Conservation (phyloP, 2,888 invertebrate species). For the Mystacides longicornis region DNA sequence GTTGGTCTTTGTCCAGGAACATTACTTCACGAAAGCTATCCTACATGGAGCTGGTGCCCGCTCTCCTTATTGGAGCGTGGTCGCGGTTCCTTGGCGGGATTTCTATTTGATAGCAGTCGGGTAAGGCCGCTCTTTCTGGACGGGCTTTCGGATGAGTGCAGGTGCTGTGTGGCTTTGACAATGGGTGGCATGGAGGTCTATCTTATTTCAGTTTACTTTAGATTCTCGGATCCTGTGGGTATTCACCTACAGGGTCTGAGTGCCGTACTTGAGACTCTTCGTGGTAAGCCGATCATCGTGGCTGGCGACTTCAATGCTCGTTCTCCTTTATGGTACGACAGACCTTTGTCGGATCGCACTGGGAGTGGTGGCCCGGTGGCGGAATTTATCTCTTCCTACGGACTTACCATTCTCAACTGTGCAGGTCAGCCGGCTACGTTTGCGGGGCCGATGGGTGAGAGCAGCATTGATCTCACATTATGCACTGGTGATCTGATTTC, state of each 20-base stretch:
- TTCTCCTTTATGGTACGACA: too few species aligned
- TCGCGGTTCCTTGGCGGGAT: background rate
- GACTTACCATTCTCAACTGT: background rate
- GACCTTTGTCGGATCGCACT: too few species aligned
- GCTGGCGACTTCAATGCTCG: too few species aligned
- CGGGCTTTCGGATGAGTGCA: background rate
- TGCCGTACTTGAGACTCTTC: background rate
- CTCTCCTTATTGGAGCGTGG: background rate
- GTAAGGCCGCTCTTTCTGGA: conserved; percentile 1
- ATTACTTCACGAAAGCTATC: background rate
- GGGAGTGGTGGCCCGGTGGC: background rate
- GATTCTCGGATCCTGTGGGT: background rate
- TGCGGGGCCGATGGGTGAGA: conserved; percentile 3
- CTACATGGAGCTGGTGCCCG: background rate
- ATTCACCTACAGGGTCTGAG: conserved; percentile 1
- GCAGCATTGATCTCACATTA: conserved; percentile 6
- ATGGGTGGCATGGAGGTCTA: background rate
- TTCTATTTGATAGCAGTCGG: background rate
- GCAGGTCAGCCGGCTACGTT: background rate
- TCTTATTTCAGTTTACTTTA: conserved; percentile 2
- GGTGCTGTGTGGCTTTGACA: background rate
- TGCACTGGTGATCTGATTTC: conserved; percentile 1
- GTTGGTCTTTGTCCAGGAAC: background rate
- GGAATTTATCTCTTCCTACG: background rate
- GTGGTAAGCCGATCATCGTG: background rate